Percentiles rank a stretch among this genome's conserved stretches.
phyloP scores from a whole-genome alignment of 2,888 invertebrate species.

The Peribatodes rhomboidaria region DNA sequence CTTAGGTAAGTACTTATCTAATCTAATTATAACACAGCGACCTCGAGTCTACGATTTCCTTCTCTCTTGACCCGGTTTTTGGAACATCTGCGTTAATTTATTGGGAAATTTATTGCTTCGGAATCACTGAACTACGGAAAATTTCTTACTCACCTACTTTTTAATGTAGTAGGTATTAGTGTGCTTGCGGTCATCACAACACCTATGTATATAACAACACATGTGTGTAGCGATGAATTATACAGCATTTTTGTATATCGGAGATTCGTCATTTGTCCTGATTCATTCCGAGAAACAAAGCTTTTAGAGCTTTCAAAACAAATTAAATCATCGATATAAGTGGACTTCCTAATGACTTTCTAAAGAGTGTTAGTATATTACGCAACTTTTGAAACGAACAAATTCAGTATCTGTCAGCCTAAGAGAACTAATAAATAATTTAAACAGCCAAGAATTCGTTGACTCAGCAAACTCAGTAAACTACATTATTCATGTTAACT shows the following conservation, averaged over 20 bases:
- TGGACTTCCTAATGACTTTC: neutral
- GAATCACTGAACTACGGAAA: conserved; percentile 50
- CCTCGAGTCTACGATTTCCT: conserved; percentile 61
- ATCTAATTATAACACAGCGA: conserved; percentile 28
- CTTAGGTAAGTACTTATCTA: conserved; percentile 1
- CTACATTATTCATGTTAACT: too few species aligned
- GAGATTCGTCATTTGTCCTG: conserved; percentile 31
- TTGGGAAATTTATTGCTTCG: conserved; percentile 54
- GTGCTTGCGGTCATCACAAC: conserved; percentile 14
- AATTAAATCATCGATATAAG: conserved; percentile 15
- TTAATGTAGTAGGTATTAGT: conserved; percentile 23
- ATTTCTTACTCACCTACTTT: conserved; percentile 52
- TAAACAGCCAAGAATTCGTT: too few species aligned
- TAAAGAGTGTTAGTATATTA: neutral
- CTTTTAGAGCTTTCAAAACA: conserved; percentile 19
- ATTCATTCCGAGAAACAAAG: conserved; percentile 40
- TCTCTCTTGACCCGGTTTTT: conserved; percentile 61
- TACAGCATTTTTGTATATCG: conserved; percentile 6
- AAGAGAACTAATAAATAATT: too few species aligned
- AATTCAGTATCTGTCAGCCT: neutral
- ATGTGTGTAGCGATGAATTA: conserved; percentile 20
- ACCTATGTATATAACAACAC: conserved; percentile 6
- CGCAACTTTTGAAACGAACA: neutral
- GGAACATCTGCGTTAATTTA: conserved; percentile 58
- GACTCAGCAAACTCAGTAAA: too few species aligned